Evolutionary conservation across 2,797 vertebrate genomes (phyloP), one percentile per base, ranked within the genome.

Genomic region (Phaenicophaeus curvirostris): DNA sequence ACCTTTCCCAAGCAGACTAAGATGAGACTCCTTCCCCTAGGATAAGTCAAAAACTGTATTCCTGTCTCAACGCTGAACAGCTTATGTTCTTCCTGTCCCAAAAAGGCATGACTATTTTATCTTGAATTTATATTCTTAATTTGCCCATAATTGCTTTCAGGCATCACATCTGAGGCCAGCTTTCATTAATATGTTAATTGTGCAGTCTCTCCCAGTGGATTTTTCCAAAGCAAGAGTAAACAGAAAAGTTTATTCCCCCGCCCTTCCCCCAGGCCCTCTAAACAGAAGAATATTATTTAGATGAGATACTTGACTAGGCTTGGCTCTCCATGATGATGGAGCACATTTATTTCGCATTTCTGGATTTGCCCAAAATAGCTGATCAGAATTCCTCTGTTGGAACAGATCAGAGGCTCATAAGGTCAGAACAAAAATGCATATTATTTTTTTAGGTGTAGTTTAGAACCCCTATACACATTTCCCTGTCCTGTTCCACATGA

Each of bases 171-270:
- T 95, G 94, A 97, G 95, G 95, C 94, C 92, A 94, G 72, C 58
- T 67, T 89, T 97, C 94, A 97, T 97, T 97, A 97, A 93, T 96
- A 96, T 97, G 95, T 93, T 97, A 97, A 97, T 97, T 96, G 93
- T 86, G 61, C 85, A 73, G 93, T 68, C 84, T 67, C 15, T 96
- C 97, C 94, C 97, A 76, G 65, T 93, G 78, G 96, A 84, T 77
- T 92, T 91, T 95, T 81, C 89, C 3, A 3, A 85, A 86, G 69
- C 79, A 82, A 93, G 73, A 86, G 81, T 91, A 96, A 97, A 96
- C 69, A 94, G 87, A 90, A 89, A 90, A 91, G 91, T 94, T 96
- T 91, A n/a, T 72, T 94, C 80, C 54, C 8, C 21, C 7, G 3
- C 33, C 73, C 71, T 95, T 93, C 44, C 76, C 44, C 48, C 73